Conservation (phyloP, 2,113 vertebrate genomes). For the Laticauda colubrina region DNA sequence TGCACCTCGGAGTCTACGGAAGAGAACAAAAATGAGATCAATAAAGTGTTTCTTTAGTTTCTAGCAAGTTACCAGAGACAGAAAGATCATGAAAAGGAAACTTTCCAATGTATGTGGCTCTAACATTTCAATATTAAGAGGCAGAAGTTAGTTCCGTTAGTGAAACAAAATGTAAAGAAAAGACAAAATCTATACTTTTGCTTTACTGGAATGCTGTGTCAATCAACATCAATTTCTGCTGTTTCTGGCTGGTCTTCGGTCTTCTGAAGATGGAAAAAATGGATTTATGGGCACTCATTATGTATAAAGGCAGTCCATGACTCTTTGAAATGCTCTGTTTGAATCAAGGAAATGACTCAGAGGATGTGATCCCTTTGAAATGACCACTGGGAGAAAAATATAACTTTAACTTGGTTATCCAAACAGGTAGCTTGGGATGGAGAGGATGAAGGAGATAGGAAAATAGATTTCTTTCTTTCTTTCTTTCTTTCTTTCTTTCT, state of each 20-base stretch:
- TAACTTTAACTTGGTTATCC: background rate
- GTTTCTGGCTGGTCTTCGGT: background rate
- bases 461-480: background rate
- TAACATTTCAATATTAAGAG: constrained; percentile 26
- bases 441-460: background rate
- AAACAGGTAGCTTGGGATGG: background rate
- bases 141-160: constrained; percentile 16
- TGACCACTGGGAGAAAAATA: background rate
- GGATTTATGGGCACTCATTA: background rate
- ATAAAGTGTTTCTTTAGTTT: constrained; percentile 34
- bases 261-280: background rate
- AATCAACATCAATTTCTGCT: constrained; percentile 3
- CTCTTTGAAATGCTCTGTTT: background rate
- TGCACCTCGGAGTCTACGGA: constrained; percentile 18
- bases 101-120: constrained; percentile 30
- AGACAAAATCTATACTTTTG: constrained; percentile 5
- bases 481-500: too few species aligned
- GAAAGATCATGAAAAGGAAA: background rate
- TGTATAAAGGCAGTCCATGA: background rate
- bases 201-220: background rate
- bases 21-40: constrained; percentile 10
- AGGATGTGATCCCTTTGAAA: constrained; percentile 1
- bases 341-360: background rate
- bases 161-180: constrained; percentile 36
- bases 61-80: constrained; percentile 2